Evolutionary conservation across 2,797 vertebrate species (phyloP).

Genomic region (Syngnathus rostellatus): DNA sequence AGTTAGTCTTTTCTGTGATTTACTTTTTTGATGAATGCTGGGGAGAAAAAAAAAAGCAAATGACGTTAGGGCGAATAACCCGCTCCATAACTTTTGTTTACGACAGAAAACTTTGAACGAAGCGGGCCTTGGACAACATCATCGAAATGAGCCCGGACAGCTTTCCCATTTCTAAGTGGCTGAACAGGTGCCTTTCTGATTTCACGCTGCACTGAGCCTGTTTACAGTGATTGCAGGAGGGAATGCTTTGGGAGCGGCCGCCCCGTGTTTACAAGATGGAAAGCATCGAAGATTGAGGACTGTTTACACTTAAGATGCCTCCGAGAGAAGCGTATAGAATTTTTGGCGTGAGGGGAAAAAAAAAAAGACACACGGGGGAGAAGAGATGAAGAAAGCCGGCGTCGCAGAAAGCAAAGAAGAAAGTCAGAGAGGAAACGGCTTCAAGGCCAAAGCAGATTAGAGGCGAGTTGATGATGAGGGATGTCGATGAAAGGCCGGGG

Average conservation of each 20-base stretch:
- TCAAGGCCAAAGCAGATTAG: conserved; percentile 16
- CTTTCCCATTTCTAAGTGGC: conserved; percentile 68
- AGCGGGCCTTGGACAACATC: conserved; percentile 61
- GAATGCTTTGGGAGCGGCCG: conserved; percentile 11
- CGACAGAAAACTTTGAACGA: conserved; percentile 53
- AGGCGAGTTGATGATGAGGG: conserved; percentile 27
- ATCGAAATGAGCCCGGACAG: conserved; percentile 69
- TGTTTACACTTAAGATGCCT: conserved; percentile 61
- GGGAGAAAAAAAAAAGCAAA: too few species aligned
- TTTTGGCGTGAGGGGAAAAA: conserved; percentile 21
- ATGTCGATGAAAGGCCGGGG: conserved; percentile 33
- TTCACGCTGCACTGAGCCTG: conserved; percentile 71
- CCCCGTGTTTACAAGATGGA: conserved; percentile 62
- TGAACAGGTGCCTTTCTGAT: conserved; percentile 75
- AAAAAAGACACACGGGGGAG: conserved; percentile 34
- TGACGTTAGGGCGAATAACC: conserved; percentile 20
- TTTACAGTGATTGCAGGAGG: conserved; percentile 63
- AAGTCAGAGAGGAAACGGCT: conserved; percentile 23
- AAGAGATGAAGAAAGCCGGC: conserved; percentile 40
- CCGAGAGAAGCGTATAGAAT: conserved; percentile 31
- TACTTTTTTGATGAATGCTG: too few species aligned
- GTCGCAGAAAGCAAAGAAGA: conserved; percentile 45
- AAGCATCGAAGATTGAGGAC: conserved; percentile 59
- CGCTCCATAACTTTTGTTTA: conserved; percentile 40
- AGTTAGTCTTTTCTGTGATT: too few species aligned